phyloP scores from a whole-genome alignment of 2,113 vertebrate species.

The Mesocricetus auratus region DNA sequence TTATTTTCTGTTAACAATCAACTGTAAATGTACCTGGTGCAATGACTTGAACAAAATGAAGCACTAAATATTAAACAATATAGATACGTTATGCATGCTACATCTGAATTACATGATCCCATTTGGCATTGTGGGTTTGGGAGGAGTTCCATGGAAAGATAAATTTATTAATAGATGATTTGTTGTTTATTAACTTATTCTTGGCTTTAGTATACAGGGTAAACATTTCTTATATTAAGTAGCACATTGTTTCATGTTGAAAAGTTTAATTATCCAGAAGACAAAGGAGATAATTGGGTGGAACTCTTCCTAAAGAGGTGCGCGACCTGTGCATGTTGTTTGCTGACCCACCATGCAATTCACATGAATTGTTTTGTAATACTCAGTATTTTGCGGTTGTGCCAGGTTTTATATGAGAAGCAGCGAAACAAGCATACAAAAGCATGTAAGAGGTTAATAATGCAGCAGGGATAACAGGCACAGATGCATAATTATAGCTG shows the following conservation, averaged over 20 bases:
- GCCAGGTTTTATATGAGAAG: not conserved
- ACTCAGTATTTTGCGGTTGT: not conserved
- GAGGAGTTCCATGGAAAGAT: not conserved
- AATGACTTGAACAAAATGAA: conserved; percentile 33
- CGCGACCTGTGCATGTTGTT: not conserved
- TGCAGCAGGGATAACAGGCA: too few species aligned
- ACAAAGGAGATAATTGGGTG: conserved; percentile 1
- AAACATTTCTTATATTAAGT: conserved; percentile 27
- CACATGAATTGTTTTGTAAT: not conserved
- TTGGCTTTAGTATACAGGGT: not conserved
- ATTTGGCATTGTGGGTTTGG: not conserved
- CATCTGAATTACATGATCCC: not conserved
- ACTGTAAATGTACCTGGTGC: not conserved
- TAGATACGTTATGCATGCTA: not conserved
- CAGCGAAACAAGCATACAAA: not conserved
- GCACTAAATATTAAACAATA: not conserved
- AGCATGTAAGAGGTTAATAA: not conserved
- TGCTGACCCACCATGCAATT: not conserved
- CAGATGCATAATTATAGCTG: not conserved
- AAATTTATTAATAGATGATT: conserved; percentile 31
- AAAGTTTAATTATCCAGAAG: conserved; percentile 19
- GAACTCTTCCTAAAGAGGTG: not conserved
- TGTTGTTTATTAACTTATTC: conserved; percentile 15
- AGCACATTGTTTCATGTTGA: conserved; percentile 1
- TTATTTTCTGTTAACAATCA: not conserved